Percentiles rank a stretch among this genome's conserved stretches.
Conservation (phyloP, 2,797 vertebrate species). For the Anolis apletophallus region DNA sequence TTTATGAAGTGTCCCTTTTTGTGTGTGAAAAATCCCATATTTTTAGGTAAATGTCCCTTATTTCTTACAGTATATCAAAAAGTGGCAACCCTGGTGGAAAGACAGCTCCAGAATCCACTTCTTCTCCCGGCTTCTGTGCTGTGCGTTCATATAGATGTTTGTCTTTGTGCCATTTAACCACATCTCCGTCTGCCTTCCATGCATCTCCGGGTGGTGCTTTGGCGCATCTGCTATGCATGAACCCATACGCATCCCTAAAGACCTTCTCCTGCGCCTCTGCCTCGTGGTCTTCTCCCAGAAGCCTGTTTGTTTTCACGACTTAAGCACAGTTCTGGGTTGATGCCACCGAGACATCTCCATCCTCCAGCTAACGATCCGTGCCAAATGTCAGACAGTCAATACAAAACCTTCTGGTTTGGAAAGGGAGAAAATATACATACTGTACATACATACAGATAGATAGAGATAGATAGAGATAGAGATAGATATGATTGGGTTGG, state of each 20-base stretch:
- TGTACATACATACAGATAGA: too few relatives aligned
- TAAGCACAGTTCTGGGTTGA: neutral
- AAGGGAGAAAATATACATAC: neutral
- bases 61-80: too few relatives aligned
- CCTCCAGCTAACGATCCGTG: slow-evolving; percentile 6
- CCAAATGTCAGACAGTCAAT: slow-evolving; percentile 23
- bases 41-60: too few relatives aligned
- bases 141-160: neutral
- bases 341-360: neutral
- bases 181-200: neutral
- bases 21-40: too few relatives aligned
- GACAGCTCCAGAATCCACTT: neutral
- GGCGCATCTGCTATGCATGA: neutral
- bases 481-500: too few relatives aligned
- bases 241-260: neutral
- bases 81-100: too few relatives aligned
- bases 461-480: too few relatives aligned
- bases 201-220: neutral
- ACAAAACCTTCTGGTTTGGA: neutral
- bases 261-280: too few relatives aligned
- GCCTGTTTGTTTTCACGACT: neutral
- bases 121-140: neutral
- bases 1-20: too few relatives aligned
- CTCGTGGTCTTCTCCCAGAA: neutral
- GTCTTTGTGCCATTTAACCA: neutral